Base-by-base conservation (phyloP, 2,797 vertebrate genomes). In the Pelodytes ibericus region DNA sequence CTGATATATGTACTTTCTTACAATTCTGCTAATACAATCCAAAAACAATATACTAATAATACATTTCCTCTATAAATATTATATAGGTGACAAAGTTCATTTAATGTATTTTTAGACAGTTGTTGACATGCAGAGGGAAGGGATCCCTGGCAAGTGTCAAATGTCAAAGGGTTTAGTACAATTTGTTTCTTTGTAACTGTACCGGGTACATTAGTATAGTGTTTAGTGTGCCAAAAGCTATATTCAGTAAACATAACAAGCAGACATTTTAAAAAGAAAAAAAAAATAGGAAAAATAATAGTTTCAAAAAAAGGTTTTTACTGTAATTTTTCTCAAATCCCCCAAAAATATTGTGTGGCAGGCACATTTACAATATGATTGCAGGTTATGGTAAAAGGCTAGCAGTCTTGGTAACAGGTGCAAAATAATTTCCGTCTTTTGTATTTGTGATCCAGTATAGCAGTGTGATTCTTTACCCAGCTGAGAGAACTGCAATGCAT, bases 71-170 rank as follows among this genome's bases (percentile, higher is more conserved):
- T n/a, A n/a, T n/a, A n/a, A n/a, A n/a, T n/a, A n/a, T n/a, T n/a
- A n/a, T n/a, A n/a, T n/a, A n/a, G n/a, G n/a, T n/a, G n/a, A n/a
- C n/a, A n/a, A n/a, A n/a, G n/a, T n/a, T n/a, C n/a, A n/a, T n/a
- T n/a, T n/a, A n/a, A n/a, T n/a, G n/a, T 65, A 27, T 64, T 77
- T 47, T 27, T 64, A 20, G 11, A 30, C 27, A n/a, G 51, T 20
- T 3, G 51, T 31, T 33, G 49, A 18, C 61, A 63, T 64, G 68
- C 31, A 65, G 60, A 44, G 53, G 72, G 72, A 65, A 47, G 72
- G 51, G 53, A 18, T 27, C 25, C 22, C 26, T 58, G 27, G n/a
- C 47, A 30, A 18, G 24, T 49, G 15, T 24, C 33, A 31, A 15
- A 36, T 11, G 11, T 36, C 33, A 6, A 36, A 36, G 33, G 33